Percentiles rank a stretch among this genome's conserved stretches.
Evolutionary conservation across 2,113 vertebrate species (phyloP).

Genomic region (Copsychus sechellarum): DNA sequence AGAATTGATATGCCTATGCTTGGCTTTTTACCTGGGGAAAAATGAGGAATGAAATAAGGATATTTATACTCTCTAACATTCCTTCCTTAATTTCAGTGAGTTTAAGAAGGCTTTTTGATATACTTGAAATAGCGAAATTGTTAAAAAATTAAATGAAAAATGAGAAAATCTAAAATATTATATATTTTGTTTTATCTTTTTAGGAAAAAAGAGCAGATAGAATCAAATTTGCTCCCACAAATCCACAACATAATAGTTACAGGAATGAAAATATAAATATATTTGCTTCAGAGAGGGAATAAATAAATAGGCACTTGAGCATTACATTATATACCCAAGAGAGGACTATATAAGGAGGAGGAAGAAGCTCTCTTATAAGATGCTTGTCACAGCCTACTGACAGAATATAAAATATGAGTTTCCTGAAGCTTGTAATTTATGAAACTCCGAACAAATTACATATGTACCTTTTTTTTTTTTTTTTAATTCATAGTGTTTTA

Average conservation of each 20-base stretch:
- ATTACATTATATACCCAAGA: not conserved
- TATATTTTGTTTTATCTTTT: not conserved
- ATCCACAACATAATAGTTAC: not conserved
- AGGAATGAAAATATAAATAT: slow-evolving; percentile 18
- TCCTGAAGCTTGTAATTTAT: slow-evolving; percentile 39
- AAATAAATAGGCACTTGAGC: not conserved
- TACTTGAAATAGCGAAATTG: not conserved
- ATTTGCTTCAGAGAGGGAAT: not conserved
- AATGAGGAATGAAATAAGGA: not conserved
- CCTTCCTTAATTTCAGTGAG: not conserved
- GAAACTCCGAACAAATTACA: slow-evolving; percentile 2
- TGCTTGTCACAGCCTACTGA: not conserved
- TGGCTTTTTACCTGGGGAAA: not conserved
- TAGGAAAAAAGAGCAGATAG: not conserved
- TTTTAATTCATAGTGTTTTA: not conserved
- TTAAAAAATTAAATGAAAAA: not conserved
- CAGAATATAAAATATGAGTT: not conserved
- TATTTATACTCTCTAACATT: not conserved
- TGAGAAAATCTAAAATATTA: not conserved
- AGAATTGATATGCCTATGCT: not conserved
- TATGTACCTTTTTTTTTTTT: not conserved
- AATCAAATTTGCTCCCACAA: not conserved
- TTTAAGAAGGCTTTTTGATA: not conserved
- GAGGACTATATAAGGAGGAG: not conserved
- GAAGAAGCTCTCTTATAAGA: not conserved